Percentiles rank a stretch among this genome's conserved stretches.
These are phyloP conservation scores for Numenius phaeopus DNA, from an alignment of 2,797 vertebrate genomes.

Conservation along the genomic window DNA sequence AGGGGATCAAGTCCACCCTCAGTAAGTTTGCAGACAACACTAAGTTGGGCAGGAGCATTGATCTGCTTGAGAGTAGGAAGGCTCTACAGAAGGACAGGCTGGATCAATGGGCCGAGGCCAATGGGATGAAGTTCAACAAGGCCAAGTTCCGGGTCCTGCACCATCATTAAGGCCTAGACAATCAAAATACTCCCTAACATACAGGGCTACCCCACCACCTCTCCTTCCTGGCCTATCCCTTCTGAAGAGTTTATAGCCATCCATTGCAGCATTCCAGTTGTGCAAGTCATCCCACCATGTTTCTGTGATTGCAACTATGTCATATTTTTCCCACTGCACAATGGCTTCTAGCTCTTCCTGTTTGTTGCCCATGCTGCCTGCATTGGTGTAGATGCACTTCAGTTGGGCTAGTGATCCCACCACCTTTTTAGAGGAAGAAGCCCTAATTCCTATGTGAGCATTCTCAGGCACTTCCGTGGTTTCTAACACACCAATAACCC, in stretches of 20 bases:
- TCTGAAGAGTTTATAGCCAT: not conserved
- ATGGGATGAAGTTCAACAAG: no score
- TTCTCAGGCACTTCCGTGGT: not conserved
- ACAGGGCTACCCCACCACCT: not conserved
- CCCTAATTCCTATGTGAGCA: not conserved
- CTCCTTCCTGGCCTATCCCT: not conserved
- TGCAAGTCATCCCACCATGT: not conserved
- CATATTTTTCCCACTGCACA: not conserved
- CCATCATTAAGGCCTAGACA: not conserved
- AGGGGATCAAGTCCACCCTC: no score
- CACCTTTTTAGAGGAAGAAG: not conserved
- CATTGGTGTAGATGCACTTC: not conserved
- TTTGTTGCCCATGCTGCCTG: not conserved
- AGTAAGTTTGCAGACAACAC: no score
- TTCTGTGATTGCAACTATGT: not conserved
- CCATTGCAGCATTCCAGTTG: not conserved
- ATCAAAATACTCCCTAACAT: not conserved
- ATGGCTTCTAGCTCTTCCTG: not conserved
- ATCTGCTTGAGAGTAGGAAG: no score
- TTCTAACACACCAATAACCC: not conserved
- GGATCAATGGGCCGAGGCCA: no score
- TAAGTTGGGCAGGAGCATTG: no score
- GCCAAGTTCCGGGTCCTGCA: not conserved
- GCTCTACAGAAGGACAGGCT: no score
- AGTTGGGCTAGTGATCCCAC: not conserved